These are phyloP conservation scores for Zoanthus sociatus DNA, from an alignment of 92 coral and sea anemone genomes.

Conservation along the genomic window DNA sequence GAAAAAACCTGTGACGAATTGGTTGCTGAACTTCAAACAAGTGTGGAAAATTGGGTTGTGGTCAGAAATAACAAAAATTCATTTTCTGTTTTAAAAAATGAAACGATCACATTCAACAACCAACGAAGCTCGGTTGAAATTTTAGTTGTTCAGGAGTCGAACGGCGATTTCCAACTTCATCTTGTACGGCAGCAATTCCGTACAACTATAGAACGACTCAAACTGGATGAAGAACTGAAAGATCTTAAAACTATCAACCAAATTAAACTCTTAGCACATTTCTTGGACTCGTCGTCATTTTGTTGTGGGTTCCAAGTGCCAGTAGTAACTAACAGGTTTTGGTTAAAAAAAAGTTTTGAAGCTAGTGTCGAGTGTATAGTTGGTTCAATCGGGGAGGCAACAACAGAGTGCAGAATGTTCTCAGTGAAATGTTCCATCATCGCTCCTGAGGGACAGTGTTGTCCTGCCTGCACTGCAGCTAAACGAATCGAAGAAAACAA, in stretches of 20 bases:
- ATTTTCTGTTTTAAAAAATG: background rate
- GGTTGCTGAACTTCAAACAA: background rate
- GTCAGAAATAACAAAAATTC: background rate
- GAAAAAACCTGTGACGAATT: background rate
- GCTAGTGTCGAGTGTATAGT: background rate
- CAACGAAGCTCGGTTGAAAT: background rate
- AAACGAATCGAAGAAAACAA: background rate
- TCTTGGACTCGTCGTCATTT: background rate
- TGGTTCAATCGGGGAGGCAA: background rate
- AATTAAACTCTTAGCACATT: background rate
- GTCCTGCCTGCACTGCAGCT: background rate
- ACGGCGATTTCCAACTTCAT: background rate
- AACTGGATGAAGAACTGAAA: slow-evolving; percentile 2
- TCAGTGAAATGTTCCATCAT: background rate
- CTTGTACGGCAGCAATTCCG: background rate
- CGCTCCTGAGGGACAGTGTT: slow-evolving; percentile 3
- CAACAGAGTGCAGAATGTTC: slow-evolving; percentile 1
- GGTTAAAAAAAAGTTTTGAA: background rate
- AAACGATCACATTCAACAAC: background rate
- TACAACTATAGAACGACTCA: background rate
- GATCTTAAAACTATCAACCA: background rate
- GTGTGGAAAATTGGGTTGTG: background rate
- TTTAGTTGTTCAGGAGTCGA: background rate
- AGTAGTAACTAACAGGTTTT: background rate
- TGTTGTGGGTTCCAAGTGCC: background rate